phyloP scores from a whole-genome alignment of 2,888 invertebrate species.

The Anodontia alba region DNA sequence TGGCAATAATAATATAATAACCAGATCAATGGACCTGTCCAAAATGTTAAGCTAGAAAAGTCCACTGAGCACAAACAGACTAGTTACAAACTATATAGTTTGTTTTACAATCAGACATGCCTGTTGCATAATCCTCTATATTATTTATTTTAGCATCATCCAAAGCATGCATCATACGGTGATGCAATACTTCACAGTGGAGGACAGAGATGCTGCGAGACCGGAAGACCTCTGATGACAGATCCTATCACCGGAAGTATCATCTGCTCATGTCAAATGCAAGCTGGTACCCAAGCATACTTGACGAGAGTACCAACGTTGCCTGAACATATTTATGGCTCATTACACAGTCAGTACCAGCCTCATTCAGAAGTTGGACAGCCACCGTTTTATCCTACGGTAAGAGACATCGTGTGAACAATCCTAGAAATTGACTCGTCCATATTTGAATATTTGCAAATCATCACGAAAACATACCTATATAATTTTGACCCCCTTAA shows the following conservation, averaged over 20 bases:
- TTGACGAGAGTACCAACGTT: slow-evolving; percentile 52
- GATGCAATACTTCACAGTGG: not conserved
- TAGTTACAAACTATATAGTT: no score
- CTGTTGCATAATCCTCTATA: no score
- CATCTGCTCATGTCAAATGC: slow-evolving; percentile 66
- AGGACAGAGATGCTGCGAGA: slow-evolving; percentile 22
- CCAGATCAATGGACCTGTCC: no score
- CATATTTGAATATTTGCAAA: no score
- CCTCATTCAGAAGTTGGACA: slow-evolving; percentile 23
- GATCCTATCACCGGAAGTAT: slow-evolving; percentile 63
- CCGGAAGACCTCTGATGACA: slow-evolving; percentile 58
- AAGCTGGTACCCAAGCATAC: slow-evolving; percentile 55
- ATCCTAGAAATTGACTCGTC: no score
- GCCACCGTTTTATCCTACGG: slow-evolving; percentile 55
- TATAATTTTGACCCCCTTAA: no score
- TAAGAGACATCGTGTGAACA: no score
- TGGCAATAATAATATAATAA: no score
- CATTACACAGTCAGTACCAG: not conserved
- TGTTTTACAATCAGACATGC: no score
- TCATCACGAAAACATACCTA: no score
- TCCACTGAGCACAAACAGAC: no score
- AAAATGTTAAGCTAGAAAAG: no score
- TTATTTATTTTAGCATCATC: not conserved
- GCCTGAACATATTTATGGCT: slow-evolving; percentile 45
- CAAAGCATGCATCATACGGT: not conserved